These are phyloP conservation scores for Stratiomys singularior DNA, from an alignment of 2,888 invertebrate genomes.

Conservation along the genomic window DNA sequence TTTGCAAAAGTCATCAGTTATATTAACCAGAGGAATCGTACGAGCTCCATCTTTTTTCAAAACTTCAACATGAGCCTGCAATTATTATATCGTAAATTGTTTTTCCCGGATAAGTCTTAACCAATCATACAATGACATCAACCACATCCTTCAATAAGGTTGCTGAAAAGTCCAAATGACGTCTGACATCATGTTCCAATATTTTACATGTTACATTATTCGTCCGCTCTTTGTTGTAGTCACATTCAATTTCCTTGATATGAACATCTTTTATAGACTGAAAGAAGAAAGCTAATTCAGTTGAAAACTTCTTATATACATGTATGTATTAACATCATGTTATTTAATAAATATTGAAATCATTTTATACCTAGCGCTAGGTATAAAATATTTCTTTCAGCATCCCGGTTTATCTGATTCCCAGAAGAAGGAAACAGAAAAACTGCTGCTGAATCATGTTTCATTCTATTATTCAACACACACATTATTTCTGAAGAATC, in stretches of 20 bases:
- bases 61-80: slow-evolving; percentile 33
- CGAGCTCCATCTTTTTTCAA: slow-evolving; percentile 29
- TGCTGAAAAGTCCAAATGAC: slow-evolving; percentile 33
- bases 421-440: too few relatives aligned
- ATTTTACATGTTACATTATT: slow-evolving; percentile 41
- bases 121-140: slow-evolving; percentile 39
- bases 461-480: too few relatives aligned
- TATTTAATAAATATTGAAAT: too few relatives aligned
- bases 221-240: slow-evolving; percentile 28
- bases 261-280: slow-evolving; percentile 40
- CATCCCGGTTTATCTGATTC: too few relatives aligned
- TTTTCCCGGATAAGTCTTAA: not conserved
- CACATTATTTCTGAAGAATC: too few relatives aligned
- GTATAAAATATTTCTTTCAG: too few relatives aligned
- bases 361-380: too few relatives aligned
- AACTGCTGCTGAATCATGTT: too few relatives aligned
- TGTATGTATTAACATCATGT: too few relatives aligned
- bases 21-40: slow-evolving; percentile 35
- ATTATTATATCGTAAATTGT: not conserved
- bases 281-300: too few relatives aligned
- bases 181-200: not conserved
- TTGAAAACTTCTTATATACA: too few relatives aligned
- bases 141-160: slow-evolving; percentile 36
- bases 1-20: slow-evolving; percentile 47
- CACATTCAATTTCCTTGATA: slow-evolving; percentile 39